Conservation (phyloP, 2,113 vertebrate species). For the Siniperca chuatsi region DNA sequence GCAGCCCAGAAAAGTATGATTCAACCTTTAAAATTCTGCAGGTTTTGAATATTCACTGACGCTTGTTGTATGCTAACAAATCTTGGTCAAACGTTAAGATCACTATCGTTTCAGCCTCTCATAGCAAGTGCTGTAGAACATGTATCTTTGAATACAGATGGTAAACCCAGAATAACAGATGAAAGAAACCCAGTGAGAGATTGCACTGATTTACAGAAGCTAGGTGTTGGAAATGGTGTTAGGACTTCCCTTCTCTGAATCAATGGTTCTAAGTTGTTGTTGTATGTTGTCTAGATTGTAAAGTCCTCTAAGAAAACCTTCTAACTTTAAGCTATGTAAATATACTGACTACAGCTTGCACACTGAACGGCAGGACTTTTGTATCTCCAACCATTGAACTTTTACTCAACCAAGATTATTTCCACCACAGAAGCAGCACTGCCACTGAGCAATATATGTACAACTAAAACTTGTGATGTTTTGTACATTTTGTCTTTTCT, state of each 20-base stretch:
- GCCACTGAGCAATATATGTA: neutral
- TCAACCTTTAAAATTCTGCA: too few species aligned
- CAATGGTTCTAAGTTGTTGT: neutral
- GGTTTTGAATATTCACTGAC: too few species aligned
- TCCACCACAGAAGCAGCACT: neutral
- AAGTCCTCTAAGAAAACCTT: neutral
- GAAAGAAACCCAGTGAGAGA: too few species aligned
- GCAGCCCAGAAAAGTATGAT: too few species aligned
- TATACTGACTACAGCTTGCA: neutral
- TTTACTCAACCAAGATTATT: neutral
- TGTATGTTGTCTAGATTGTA: neutral
- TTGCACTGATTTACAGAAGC: neutral
- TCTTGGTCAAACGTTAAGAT: too few species aligned
- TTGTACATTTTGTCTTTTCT: conserved; percentile 6
- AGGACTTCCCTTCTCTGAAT: too few species aligned
- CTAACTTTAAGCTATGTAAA: neutral
- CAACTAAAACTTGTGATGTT: neutral
- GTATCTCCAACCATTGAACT: neutral
- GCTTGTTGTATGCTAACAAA: too few species aligned
- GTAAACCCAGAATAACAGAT: too few species aligned
- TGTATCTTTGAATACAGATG: too few species aligned
- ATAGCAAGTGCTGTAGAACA: too few species aligned
- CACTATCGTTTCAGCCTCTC: too few species aligned
- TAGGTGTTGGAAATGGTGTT: neutral
- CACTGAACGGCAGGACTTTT: neutral